A percentile compares a stretch with the other conserved stretches of the same genome.
These are phyloP conservation scores for Tetragnatha montana DNA, from an alignment of 2,888 invertebrate species.

Conservation along the genomic window DNA sequence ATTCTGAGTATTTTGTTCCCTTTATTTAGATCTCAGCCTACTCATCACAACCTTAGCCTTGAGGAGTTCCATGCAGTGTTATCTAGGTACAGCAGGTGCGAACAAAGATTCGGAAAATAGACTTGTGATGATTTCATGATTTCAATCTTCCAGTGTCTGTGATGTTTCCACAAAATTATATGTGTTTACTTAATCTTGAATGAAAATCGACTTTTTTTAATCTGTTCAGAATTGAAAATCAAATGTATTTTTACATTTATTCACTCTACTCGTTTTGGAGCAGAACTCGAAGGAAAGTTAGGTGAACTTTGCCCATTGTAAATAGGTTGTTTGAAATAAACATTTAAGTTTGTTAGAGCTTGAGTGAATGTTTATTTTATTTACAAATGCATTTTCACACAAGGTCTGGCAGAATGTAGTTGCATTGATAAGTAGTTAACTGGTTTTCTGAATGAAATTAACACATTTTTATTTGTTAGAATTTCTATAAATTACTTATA, in stretches of 20 bases:
- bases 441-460: too few species aligned
- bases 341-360: conserved; percentile 43
- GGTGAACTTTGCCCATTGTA: conserved; percentile 33
- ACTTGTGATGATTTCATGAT: conserved; percentile 39
- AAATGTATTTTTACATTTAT: conserved; percentile 68
- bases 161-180: conserved; percentile 39
- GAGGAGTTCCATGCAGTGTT: conserved; percentile 79
- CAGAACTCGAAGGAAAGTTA: conserved; percentile 28
- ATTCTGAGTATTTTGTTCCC: conserved; percentile 45
- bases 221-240: conserved; percentile 26
- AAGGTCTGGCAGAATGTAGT: too few species aligned
- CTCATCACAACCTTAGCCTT: conserved; percentile 78
- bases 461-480: too few species aligned
- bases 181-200: conserved; percentile 63
- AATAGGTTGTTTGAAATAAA: conserved; percentile 62
- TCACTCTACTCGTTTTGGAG: conserved; percentile 35
- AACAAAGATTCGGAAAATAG: conserved; percentile 64
- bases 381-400: too few species aligned
- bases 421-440: too few species aligned
- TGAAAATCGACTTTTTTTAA: conserved; percentile 40
- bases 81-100: conserved; percentile 77
- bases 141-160: conserved; percentile 61
- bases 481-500: too few species aligned
- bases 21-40: conserved; percentile 72
- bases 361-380: not conserved